Evolutionary conservation across 2,888 invertebrate species (phyloP).

Genomic region (Apamea sordens): DNA sequence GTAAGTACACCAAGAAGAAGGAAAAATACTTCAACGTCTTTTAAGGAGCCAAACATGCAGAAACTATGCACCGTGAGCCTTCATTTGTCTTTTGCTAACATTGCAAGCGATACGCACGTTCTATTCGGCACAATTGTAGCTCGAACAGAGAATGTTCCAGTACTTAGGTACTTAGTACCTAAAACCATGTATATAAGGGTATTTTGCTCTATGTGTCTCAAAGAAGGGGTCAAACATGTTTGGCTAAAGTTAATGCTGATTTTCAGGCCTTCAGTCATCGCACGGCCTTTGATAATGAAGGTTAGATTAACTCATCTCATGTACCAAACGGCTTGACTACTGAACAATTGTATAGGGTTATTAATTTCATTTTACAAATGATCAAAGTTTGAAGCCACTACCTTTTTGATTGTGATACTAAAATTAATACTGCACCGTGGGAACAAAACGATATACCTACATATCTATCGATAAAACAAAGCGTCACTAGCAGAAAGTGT

Average conservation of each 20-base stretch:
- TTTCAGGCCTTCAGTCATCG: no score
- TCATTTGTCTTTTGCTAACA: constrained; percentile 23
- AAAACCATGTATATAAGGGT: background rate
- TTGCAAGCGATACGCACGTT: constrained; percentile 38
- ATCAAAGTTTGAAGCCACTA: background rate
- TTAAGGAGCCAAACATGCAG: constrained; percentile 1
- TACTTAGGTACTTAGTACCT: background rate
- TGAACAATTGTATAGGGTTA: background rate
- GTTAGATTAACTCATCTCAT: background rate
- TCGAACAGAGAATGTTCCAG: constrained; percentile 5
- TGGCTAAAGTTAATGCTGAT: background rate
- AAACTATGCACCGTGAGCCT: constrained; percentile 22
- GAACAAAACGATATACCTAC: background rate
- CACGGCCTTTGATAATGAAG: background rate
- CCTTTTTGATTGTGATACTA: background rate
- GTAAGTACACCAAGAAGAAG: constrained; percentile 54
- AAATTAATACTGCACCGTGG: background rate
- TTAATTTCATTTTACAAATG: background rate
- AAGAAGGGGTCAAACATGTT: background rate
- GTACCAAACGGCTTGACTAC: background rate
- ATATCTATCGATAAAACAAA: background rate
- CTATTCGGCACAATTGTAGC: constrained; percentile 28
- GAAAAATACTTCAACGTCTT: background rate
- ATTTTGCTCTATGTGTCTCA: background rate
- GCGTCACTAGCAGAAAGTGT: background rate